Evolutionary conservation across 2,888 invertebrate species (phyloP).

Genomic region (Dyspetes luteomarginatus): DNA sequence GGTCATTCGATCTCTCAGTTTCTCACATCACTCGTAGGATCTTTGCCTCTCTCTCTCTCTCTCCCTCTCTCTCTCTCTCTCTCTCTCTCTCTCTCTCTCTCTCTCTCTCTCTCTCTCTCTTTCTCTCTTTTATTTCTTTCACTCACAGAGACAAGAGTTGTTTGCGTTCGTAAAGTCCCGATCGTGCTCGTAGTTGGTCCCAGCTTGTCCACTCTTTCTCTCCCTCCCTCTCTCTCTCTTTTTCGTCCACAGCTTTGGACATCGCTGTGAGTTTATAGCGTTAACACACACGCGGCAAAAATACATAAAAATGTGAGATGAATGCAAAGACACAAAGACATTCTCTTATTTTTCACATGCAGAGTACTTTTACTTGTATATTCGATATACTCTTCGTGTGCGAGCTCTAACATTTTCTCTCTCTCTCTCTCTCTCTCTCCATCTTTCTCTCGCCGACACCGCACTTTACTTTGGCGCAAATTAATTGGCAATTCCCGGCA

Average conservation of each 20-base stretch:
- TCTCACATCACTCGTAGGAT: slow-evolving; percentile 12
- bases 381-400: slow-evolving; percentile 14
- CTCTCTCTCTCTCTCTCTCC: slow-evolving; percentile 47
- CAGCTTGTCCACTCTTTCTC: not conserved
- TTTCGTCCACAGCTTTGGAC: slow-evolving; percentile 2
- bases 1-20: slow-evolving; percentile 6
- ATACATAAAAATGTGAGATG: slow-evolving; percentile 29
- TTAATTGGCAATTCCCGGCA: slow-evolving; percentile 79
- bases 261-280: slow-evolving; percentile 18
- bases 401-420: slow-evolving; percentile 23
- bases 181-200: slow-evolving; percentile 39
- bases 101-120: slow-evolving; percentile 6
- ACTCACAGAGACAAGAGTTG: slow-evolving; percentile 62
- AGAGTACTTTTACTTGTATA: not conserved
- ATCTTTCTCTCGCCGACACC: slow-evolving; percentile 70
- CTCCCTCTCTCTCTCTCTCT: not conserved
- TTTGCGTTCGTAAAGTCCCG: slow-evolving; percentile 67
- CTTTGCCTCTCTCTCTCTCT: slow-evolving; percentile 28
- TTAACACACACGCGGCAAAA: slow-evolving; percentile 17
- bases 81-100: slow-evolving; percentile 10
- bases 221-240: slow-evolving; percentile 6
- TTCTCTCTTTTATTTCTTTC: not conserved
- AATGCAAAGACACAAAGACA: slow-evolving; percentile 33
- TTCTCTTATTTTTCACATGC: not conserved
- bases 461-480: slow-evolving; percentile 78